Evolutionary conservation across 2,888 invertebrate genomes (phyloP).

Genomic region (Dione vanillae): DNA sequence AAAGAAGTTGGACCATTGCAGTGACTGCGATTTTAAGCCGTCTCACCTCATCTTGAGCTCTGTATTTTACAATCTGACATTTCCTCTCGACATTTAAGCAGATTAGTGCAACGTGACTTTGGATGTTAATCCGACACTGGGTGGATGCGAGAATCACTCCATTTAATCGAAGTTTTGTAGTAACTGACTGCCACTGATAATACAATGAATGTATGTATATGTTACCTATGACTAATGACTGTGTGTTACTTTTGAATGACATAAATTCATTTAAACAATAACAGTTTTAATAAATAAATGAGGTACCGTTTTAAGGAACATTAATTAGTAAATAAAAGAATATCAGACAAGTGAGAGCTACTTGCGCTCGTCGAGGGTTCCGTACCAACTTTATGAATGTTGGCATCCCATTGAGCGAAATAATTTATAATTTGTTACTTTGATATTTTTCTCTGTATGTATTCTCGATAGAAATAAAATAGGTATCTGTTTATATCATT

Average conservation of each 20-base stretch:
- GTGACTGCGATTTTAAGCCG: constrained; percentile 72
- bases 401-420: too few relatives aligned
- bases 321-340: too few relatives aligned
- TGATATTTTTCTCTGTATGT: too few relatives aligned
- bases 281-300: not conserved
- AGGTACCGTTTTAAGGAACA: too few relatives aligned
- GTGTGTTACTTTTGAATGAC: not conserved
- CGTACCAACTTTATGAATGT: too few relatives aligned
- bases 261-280: not conserved
- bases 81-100: constrained; percentile 84
- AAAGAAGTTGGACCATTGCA: constrained; percentile 59
- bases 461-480: too few relatives aligned
- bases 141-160: constrained; percentile 78
- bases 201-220: constrained; percentile 49
- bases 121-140: constrained; percentile 81
- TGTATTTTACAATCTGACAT: constrained; percentile 83
- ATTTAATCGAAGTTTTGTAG: constrained; percentile 77
- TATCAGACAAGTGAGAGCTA: too few relatives aligned
- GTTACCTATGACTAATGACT: not conserved
- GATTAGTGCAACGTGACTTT: constrained; percentile 80
- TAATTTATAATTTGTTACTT: too few relatives aligned
- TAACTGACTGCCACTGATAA: constrained; percentile 58
- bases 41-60: constrained; percentile 69
- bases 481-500: too few relatives aligned
- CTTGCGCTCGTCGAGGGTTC: too few relatives aligned